A percentile compares a stretch with the other conserved stretches of the same genome.
phyloP scores from a whole-genome alignment of 2,888 invertebrate species.

The Augiades crinisus region DNA sequence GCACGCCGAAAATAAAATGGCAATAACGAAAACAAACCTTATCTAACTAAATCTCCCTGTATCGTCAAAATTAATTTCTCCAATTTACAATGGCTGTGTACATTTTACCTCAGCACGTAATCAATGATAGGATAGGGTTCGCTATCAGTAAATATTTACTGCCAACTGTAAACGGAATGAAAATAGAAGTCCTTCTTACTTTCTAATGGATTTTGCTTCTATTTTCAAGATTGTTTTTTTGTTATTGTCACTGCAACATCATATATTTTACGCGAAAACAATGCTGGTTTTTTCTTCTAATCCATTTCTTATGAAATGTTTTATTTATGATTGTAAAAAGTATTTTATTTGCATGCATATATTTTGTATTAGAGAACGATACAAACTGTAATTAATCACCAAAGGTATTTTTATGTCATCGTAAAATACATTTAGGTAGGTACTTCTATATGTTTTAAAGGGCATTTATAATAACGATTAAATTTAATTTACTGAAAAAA shows the following conservation, averaged over 20 bases:
- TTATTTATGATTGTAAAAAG: neutral
- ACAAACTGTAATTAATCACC: no score
- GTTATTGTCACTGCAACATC: neutral
- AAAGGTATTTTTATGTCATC: no score
- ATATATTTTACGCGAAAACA: neutral
- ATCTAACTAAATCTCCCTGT: neutral
- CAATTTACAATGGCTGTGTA: neutral
- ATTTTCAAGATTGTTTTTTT: neutral
- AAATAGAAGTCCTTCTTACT: conserved; percentile 5
- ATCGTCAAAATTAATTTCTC: neutral
- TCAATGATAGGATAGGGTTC: conserved; percentile 8
- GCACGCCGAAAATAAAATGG: no score
- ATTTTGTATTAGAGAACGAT: no score
- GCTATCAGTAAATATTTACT: neutral
- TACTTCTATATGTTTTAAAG: no score
- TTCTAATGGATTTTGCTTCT: neutral
- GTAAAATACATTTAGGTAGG: no score
- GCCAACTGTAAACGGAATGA: conserved; percentile 1
- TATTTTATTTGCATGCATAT: neutral
- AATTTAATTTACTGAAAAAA: no score
- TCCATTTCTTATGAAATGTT: no score
- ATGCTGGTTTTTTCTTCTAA: neutral
- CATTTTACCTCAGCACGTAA: neutral
- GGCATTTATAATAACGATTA: no score
- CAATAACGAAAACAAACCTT: no score